phyloP scores from a whole-genome alignment of 2,888 invertebrate genomes.

The Torymus texanus region DNA sequence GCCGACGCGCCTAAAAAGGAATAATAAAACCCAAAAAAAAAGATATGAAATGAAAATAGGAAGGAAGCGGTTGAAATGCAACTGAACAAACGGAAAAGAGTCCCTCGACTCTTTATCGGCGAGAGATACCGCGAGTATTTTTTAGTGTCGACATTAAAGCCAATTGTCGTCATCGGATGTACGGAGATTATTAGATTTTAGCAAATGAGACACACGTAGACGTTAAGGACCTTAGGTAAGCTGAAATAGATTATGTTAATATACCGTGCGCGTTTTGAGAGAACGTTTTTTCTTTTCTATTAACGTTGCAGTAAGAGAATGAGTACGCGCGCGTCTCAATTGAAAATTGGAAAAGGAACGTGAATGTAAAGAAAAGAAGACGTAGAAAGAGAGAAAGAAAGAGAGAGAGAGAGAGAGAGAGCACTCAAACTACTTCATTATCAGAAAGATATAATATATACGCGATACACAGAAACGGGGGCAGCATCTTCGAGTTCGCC shows the following conservation, averaged over 20 bases:
- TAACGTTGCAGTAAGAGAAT: constrained; percentile 16
- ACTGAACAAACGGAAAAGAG: constrained; percentile 13
- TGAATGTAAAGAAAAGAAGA: neutral
- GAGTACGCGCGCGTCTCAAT: neutral
- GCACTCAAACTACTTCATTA: constrained; percentile 32
- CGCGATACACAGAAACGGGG: constrained; percentile 12
- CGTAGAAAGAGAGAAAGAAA: constrained; percentile 3
- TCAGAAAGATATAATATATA: constrained; percentile 42
- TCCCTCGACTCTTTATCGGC: constrained; percentile 14
- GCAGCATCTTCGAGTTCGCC: constrained; percentile 23
- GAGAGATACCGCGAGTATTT: constrained; percentile 30
- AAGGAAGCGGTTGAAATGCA: neutral
- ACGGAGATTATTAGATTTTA: constrained; percentile 73
- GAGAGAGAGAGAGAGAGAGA: constrained; percentile 16
- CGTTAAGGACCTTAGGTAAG: constrained; percentile 47
- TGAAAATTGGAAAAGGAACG: neutral
- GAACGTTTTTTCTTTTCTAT: constrained; percentile 24
- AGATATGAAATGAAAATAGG: neutral
- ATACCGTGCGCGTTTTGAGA: constrained; percentile 57
- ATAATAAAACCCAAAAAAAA: constrained; percentile 13
- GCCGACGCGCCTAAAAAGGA: constrained; percentile 45
- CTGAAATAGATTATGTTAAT: constrained; percentile 14
- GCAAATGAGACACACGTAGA: constrained; percentile 17
- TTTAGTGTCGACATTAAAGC: constrained; percentile 34
- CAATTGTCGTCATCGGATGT: constrained; percentile 51